Base-by-base conservation (phyloP, 2,797 vertebrate genomes). In the Enoplosus armatus region DNA sequence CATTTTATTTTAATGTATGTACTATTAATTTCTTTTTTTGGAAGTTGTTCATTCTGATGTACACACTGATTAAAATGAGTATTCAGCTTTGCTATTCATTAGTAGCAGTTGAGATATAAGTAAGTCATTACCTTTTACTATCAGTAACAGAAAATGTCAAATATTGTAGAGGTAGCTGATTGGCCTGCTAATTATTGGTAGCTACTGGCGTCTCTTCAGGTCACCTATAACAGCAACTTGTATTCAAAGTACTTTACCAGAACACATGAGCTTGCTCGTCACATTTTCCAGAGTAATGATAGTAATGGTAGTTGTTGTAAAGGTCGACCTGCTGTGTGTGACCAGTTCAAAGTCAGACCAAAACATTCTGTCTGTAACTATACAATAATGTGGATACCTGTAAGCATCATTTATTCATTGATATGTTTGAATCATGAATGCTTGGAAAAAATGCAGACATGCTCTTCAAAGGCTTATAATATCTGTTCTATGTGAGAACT, bases 401-500 rank as follows among this genome's bases (percentile, higher is more conserved):
- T 22, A 54, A 59, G 3, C 24, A 50, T 6, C 6, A 72, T 47
- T 63, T 20, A 47, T 31, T 50, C n/a, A 68, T 22, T 55, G 26
- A 55, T 55, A 1, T 31, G 11, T 47, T 39, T 48, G n/a, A 5
- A 56, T 24, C 8, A 8, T 27, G 39, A 54, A 47, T 16, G 10
- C 24, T 51, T 51, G 35, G 29, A 15, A 53, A 51, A 55, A 45
- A 37, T 15, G 2, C 6, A 69, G 53, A 16, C 20, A 33, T 61
- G 27, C 24, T 62, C 64, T 50, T 55, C 15, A 1, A 41, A 55
- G 26, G 31, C 22, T 51, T 20, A 7, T 20, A 62, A 61, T 56
- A 64, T 58, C 31, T 47, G 8, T 16, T 61, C 4, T 35, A 63
- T 7, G 16, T 35, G n/a, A 65, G 72, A 70, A 69, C 50, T 61